These are phyloP conservation scores for Drosophila dives DNA, from an alignment of 2,888 invertebrate genomes.

Conservation along the genomic window DNA sequence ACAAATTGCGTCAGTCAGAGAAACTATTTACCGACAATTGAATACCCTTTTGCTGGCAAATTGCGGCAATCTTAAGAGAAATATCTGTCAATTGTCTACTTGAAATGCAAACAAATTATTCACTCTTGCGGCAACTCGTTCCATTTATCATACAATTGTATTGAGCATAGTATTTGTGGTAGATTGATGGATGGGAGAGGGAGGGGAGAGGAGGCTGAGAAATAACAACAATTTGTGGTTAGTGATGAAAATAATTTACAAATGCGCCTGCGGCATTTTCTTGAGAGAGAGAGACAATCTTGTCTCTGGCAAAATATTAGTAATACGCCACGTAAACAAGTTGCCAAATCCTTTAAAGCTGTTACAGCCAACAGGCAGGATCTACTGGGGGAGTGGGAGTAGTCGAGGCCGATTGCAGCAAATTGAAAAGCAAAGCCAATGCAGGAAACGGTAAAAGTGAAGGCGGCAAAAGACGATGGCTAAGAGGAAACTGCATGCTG, in stretches of 20 bases:
- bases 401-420: constrained; percentile 35
- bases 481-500: constrained; percentile 72
- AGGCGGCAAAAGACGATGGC: constrained; percentile 5
- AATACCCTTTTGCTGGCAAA: background rate
- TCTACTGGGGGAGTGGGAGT: constrained; percentile 3
- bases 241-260: constrained; percentile 58
- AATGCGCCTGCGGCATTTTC: constrained; percentile 57
- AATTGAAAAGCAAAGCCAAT: constrained; percentile 61
- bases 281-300: constrained; percentile 28
- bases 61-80: background rate
- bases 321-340: constrained; percentile 77
- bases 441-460: constrained; percentile 29
- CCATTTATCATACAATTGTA: constrained; percentile 6
- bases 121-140: background rate
- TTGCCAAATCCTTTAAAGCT: constrained; percentile 73
- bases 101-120: constrained; percentile 3
- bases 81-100: background rate
- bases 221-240: constrained; percentile 54
- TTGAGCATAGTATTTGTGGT: constrained; percentile 24
- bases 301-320: constrained; percentile 74
- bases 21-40: background rate
- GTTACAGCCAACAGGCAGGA: constrained; percentile 13
- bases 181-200: background rate
- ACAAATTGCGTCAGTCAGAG: background rate
- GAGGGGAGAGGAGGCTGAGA: background rate